phyloP scores from a whole-genome alignment of 2,797 vertebrate species.

The Adrianichthys oophorus region DNA sequence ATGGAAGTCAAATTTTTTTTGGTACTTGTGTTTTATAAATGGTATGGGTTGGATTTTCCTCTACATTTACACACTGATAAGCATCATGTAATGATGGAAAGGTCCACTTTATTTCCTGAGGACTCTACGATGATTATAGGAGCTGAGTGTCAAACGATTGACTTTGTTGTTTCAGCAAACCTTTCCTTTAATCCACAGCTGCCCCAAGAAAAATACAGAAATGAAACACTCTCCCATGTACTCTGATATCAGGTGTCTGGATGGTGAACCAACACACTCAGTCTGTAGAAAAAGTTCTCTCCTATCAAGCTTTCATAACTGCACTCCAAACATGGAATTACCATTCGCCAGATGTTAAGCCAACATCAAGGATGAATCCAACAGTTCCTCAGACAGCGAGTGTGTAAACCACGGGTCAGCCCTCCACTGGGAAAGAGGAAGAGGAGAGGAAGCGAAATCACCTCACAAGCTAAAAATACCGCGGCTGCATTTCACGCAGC shows the following conservation, averaged over 20 bases:
- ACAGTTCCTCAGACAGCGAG: conserved; percentile 29
- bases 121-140: too few species aligned
- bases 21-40: too few species aligned
- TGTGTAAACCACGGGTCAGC: conserved; percentile 34
- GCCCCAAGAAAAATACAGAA: too few species aligned
- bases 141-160: too few species aligned
- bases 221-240: conserved; percentile 12
- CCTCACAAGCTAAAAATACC: conserved; percentile 51
- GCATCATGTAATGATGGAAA: too few species aligned
- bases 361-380: conserved; percentile 31
- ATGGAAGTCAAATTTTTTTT: too few species aligned
- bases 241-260: conserved; percentile 6
- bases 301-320: not conserved
- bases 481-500: conserved; percentile 20
- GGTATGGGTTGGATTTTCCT: too few species aligned
- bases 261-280: conserved; percentile 11
- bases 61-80: too few species aligned
- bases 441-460: conserved; percentile 34
- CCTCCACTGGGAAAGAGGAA: conserved; percentile 20
- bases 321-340: conserved; percentile 38
- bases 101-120: too few species aligned
- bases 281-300: not conserved
- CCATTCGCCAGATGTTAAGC: conserved; percentile 47
- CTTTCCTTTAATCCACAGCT: too few species aligned
- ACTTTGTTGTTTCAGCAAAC: too few species aligned